Evolutionary conservation across 2,888 invertebrate genomes (phyloP).

Genomic region (Leptogaster cylindrica): DNA sequence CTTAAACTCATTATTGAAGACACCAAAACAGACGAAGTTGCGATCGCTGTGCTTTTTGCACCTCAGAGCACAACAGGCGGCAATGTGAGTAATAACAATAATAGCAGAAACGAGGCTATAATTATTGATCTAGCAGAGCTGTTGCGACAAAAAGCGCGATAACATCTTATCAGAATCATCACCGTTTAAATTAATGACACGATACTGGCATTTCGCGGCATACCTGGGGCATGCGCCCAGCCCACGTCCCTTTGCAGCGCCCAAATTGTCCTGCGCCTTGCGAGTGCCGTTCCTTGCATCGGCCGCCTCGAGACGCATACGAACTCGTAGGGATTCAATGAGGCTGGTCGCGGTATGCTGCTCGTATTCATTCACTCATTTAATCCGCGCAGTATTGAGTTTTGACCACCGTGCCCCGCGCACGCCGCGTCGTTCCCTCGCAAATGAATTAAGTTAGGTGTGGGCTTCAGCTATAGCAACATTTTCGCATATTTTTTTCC

Average conservation of each 20-base stretch:
- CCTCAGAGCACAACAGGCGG: neutral
- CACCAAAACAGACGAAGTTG: too few species aligned
- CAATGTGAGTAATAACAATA: conserved; percentile 30
- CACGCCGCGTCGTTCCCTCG: neutral
- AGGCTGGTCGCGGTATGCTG: neutral
- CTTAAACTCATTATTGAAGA: too few species aligned
- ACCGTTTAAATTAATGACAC: conserved; percentile 19
- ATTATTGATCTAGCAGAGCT: conserved; percentile 16
- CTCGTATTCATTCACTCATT: conserved; percentile 8
- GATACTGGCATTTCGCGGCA: neutral
- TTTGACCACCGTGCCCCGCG: neutral
- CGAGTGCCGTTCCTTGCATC: too few species aligned
- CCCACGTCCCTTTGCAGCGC: neutral
- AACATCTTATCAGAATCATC: conserved; percentile 32
- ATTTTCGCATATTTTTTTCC: neutral
- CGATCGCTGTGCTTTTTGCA: too few species aligned
- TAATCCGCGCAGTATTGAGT: neutral
- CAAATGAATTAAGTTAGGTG: neutral
- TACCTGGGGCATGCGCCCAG: neutral
- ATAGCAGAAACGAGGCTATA: conserved; percentile 23
- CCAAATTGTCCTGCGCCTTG: too few species aligned
- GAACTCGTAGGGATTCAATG: neutral
- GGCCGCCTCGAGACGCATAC: too few species aligned
- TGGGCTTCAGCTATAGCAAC: neutral
- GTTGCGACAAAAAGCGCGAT: conserved; percentile 34